A percentile compares a stretch with the other conserved stretches of the same genome.
phyloP scores from a whole-genome alignment of 2,797 vertebrate species.

The Lophius americanus region DNA sequence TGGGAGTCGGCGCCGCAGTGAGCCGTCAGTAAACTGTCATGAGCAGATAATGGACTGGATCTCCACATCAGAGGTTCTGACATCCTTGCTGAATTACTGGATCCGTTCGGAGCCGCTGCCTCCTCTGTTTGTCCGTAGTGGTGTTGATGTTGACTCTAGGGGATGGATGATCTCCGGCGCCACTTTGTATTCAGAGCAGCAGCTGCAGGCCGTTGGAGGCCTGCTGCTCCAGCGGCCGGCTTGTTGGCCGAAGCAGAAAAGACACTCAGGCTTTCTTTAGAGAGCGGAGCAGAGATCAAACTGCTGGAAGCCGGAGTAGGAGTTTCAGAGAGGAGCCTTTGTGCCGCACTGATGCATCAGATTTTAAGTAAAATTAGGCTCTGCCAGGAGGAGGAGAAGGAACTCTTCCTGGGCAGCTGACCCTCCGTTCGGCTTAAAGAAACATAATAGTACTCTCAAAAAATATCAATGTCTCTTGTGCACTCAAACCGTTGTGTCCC shows the following conservation, averaged over 20 bases:
- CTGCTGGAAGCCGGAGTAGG: conserved; percentile 29
- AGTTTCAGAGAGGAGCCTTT: conserved; percentile 2
- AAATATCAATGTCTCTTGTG: no score
- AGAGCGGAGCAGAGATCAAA: conserved; percentile 58
- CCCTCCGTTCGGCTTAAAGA: no score
- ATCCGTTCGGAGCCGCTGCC: not conserved
- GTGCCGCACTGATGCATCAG: no score
- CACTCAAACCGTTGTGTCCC: no score
- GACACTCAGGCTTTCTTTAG: conserved; percentile 48
- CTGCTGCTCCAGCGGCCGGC: conserved; percentile 40
- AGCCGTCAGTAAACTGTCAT: not conserved
- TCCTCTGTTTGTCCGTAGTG: not conserved
- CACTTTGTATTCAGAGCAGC: conserved; percentile 59
- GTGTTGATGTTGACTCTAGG: conserved; percentile 28
- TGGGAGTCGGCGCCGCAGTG: no score
- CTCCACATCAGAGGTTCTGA: no score
- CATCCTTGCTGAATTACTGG: not conserved
- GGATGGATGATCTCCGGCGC: conserved; percentile 47
- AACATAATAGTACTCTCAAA: no score
- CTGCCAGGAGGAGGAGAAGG: not conserved
- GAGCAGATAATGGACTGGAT: not conserved
- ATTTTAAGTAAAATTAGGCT: not conserved
- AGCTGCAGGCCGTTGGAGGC: conserved; percentile 56
- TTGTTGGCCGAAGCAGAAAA: conserved; percentile 57
- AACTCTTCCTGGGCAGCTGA: no score